These are phyloP conservation scores for Drosophila quadrilineata DNA, from an alignment of 1,140 invertebrate species.

Conservation along the genomic window DNA sequence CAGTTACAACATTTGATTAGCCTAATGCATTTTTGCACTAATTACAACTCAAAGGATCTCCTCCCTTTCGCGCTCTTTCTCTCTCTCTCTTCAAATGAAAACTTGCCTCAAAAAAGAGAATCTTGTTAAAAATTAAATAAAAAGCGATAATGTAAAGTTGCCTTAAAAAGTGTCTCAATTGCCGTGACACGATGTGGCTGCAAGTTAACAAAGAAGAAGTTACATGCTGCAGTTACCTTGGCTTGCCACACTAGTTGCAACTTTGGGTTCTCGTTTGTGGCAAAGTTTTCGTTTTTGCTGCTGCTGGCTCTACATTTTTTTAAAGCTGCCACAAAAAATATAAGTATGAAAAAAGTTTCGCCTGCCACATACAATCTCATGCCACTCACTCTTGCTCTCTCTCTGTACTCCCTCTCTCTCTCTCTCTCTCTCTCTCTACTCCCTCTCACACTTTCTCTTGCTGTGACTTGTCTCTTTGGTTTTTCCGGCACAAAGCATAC, in stretches of 20 bases:
- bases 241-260: constrained; percentile 31
- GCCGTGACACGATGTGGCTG: constrained; percentile 18
- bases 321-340: too few species aligned
- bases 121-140: constrained; percentile 2
- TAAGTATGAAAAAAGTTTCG: constrained; percentile 47
- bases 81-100: neutral
- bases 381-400: neutral
- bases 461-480: constrained; percentile 29
- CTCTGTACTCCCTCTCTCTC: neutral
- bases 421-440: neutral
- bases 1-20: constrained; percentile 57
- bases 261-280: constrained; percentile 22
- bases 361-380: too few species aligned
- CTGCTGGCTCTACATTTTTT: constrained; percentile 43
- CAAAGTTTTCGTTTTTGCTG: neutral
- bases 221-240: constrained; percentile 54
- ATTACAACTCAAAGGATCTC: constrained; percentile 28
- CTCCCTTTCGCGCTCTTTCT: neutral
- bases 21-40: constrained; percentile 68
- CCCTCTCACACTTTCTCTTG: constrained; percentile 5
- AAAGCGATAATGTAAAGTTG: neutral
- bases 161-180: constrained; percentile 53
- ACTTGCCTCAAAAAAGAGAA: neutral
- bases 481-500: constrained; percentile 65
- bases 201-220: constrained; percentile 47